phyloP scores from a whole-genome alignment of 64 coral and sea anemone genomes.

The Actinia equina region DNA sequence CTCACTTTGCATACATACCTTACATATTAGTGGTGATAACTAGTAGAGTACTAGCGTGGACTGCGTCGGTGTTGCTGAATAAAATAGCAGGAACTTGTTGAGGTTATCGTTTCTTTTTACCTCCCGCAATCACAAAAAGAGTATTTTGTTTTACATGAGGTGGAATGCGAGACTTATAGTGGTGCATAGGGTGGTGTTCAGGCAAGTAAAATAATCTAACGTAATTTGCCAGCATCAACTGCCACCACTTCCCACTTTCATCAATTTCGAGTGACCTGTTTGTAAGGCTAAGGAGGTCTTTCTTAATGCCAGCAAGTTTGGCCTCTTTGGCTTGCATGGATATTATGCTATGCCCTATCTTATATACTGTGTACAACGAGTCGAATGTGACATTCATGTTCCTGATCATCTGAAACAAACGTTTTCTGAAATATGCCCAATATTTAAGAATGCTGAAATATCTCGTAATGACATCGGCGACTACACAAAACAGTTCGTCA shows the following conservation, averaged over 20 bases:
- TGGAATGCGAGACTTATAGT: conserved; percentile 52
- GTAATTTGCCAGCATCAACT: conserved; percentile 60
- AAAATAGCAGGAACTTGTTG: not conserved
- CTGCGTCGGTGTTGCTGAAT: too few species aligned
- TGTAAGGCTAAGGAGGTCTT: conserved; percentile 35
- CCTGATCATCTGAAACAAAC: too few species aligned
- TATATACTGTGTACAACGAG: conserved; percentile 6
- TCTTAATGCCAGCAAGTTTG: conserved; percentile 42
- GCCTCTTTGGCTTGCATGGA: conserved; percentile 41
- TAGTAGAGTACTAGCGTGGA: too few species aligned
- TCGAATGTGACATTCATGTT: too few species aligned
- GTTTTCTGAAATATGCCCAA: too few species aligned
- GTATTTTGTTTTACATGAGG: conserved; percentile 31
- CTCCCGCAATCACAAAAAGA: conserved; percentile 44
- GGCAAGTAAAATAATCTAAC: conserved; percentile 46
- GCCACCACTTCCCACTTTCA: conserved; percentile 51
- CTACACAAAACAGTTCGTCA: too few species aligned
- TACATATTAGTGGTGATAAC: too few species aligned
- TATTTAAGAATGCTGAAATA: too few species aligned
- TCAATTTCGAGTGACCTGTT: conserved; percentile 38
- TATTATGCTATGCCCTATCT: conserved; percentile 34
- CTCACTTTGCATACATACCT: conserved; percentile 1
- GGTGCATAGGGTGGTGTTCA: conserved; percentile 48
- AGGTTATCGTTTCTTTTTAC: conserved; percentile 16
- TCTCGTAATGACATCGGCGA: too few species aligned